Percentiles rank a stretch among this genome's conserved stretches.
phyloP scores from a whole-genome alignment of 2,888 invertebrate genomes.

The Hyalella azteca region DNA sequence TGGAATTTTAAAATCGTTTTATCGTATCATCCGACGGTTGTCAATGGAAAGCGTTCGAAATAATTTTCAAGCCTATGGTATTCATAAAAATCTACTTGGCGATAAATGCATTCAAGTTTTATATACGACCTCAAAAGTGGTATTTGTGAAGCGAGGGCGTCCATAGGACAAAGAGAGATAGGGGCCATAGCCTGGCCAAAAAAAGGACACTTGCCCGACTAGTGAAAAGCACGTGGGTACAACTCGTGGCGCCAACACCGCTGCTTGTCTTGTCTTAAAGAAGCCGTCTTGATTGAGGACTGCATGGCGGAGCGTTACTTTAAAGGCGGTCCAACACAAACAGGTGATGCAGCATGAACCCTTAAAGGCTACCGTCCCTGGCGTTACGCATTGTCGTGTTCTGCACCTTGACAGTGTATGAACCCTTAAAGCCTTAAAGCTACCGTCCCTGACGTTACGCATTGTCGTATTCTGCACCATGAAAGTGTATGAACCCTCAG shows the following conservation, averaged over 20 bases:
- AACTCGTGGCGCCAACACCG: background rate
- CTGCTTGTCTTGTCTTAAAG: slow-evolving; percentile 9
- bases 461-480: background rate
- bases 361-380: slow-evolving; percentile 10
- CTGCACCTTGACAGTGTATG: background rate
- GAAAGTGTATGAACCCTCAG: background rate
- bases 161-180: background rate
- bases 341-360: background rate
- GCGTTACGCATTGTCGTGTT: background rate
- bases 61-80: background rate
- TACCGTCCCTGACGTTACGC: background rate
- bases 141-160: background rate
- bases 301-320: slow-evolving; percentile 1
- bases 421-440: background rate
- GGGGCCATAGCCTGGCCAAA: background rate
- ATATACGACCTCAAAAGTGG: background rate
- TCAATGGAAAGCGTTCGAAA: background rate
- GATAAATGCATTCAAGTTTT: background rate
- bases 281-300: slow-evolving; percentile 9
- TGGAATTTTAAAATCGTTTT: background rate
- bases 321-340: background rate
- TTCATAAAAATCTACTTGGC: background rate
- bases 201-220: background rate
- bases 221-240: background rate
- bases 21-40: background rate